Evolutionary conservation across 2,113 vertebrate genomes (phyloP), one percentile per base, ranked within the genome.

Genomic region (Notarius lentiginosus): DNA sequence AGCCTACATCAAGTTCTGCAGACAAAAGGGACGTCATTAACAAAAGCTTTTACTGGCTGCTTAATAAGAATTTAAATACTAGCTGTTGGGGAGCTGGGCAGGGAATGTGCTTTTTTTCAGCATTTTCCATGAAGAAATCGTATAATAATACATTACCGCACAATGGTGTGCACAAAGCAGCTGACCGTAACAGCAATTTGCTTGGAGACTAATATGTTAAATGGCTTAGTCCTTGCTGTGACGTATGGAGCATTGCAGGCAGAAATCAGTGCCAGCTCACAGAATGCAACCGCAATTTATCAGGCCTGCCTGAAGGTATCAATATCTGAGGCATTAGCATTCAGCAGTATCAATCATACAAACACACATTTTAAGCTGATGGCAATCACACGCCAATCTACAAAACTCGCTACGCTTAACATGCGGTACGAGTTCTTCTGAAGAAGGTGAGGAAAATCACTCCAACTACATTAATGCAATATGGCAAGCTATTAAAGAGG

Each of bases 61-160:
- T 83, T 86, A 86, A 89, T 89, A 79, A 75, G 63, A 79, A 83
- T 86, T 86, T 83, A 88, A 72, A 83, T 89, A 86, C 80, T 76
- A 27, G 84, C 72, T 82, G 79, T 82, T 86, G 84, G 79, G 70
- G 51, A 63, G 81, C 51, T 20, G 73, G 58, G 34, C 18, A 83
- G 86, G 79, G 80, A 61, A 65, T 41, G 58, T 66, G 34, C 34
- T 63, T 51, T 75, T 41, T 82, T 82, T 58, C 79, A 82, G 55
- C 66, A 73, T 75, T 70, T 86, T 34, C 56, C 49, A 75, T 27
- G 75, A 75, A 83, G 86, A 66, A 83, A 61, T 24, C 27, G 12
- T 58, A 79, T 73, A 84, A 87, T 87, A 75, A 84, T 79, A 84
- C 76, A 87, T 87, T 73, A 87, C 51, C 47, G 61, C 81, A 77